These are phyloP conservation scores for Pyxicephalus adspersus DNA, from an alignment of 2,113 vertebrate genomes.

Conservation along the genomic window DNA sequence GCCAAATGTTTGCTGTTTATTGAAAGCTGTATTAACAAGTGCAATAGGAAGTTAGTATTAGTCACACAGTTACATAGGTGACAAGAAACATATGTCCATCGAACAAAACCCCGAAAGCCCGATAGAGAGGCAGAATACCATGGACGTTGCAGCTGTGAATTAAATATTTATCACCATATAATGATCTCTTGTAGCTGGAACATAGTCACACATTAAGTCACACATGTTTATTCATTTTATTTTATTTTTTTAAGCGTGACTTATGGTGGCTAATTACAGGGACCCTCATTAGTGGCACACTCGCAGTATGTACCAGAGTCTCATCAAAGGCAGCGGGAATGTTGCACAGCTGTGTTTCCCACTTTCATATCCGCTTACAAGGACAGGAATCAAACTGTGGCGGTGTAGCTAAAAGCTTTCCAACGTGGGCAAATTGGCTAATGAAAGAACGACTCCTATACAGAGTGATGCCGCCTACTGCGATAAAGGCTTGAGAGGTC, in stretches of 20 bases:
- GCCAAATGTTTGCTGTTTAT: too few relatives aligned
- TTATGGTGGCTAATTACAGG: conserved; percentile 9
- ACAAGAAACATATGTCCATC: too few relatives aligned
- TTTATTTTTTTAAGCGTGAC: not conserved
- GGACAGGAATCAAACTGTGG: conserved; percentile 31
- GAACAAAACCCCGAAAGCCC: too few relatives aligned
- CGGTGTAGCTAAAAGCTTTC: conserved; percentile 17
- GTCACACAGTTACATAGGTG: too few relatives aligned
- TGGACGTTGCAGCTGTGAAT: too few relatives aligned
- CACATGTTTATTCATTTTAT: conserved; percentile 13
- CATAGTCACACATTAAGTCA: not conserved
- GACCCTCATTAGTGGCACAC: conserved; percentile 17
- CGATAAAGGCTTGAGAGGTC: not conserved
- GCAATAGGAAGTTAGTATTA: too few relatives aligned
- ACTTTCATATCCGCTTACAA: conserved; percentile 22
- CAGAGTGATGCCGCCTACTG: conserved; percentile 1
- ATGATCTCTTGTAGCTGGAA: too few relatives aligned
- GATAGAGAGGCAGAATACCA: too few relatives aligned
- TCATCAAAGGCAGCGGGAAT: conserved; percentile 15
- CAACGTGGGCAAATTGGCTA: conserved; percentile 8
- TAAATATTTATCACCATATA: too few relatives aligned
- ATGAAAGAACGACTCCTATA: conserved; percentile 22
- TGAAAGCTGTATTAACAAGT: too few relatives aligned
- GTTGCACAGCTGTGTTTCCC: conserved; percentile 16
- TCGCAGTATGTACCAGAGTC: not conserved